Conservation (phyloP, 2,797 vertebrate genomes). For the Pangasius krempfi region DNA sequence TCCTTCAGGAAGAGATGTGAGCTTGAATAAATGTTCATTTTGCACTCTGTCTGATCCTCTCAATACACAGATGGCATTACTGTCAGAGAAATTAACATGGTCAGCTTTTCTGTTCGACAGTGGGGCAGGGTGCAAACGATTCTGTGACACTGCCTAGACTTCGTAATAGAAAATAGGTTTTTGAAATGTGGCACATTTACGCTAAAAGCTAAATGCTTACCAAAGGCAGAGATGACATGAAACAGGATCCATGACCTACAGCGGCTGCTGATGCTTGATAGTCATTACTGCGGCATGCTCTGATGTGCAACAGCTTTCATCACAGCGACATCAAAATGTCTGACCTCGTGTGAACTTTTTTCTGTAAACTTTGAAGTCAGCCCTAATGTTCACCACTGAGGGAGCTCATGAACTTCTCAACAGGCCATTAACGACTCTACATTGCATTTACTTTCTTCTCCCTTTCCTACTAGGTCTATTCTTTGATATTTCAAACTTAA, state of each 20-base stretch:
- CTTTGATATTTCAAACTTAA: background rate
- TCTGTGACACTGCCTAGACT: constrained; percentile 34
- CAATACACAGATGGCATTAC: constrained; percentile 50
- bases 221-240: constrained; percentile 14
- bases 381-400: constrained; percentile 1
- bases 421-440: background rate
- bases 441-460: background rate
- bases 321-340: background rate
- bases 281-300: constrained; percentile 18
- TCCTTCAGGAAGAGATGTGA: constrained; percentile 2
- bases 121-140: constrained; percentile 8
- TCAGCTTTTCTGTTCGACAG: constrained; percentile 28
- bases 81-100: constrained; percentile 49
- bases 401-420: constrained; percentile 16
- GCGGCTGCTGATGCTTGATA: constrained; percentile 25
- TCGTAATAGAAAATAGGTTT: constrained; percentile 20
- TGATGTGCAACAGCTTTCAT: constrained; percentile 35
- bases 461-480: background rate
- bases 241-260: constrained; percentile 18
- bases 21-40: constrained; percentile 50
- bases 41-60: constrained; percentile 44
- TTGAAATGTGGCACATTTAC: constrained; percentile 15
- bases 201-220: constrained; percentile 34
- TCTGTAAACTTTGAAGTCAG: background rate
- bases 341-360: background rate